A percentile compares a stretch with the other conserved stretches of the same genome.
Conservation (phyloP, 2,113 vertebrate species). For the Halcyon malimbica region DNA sequence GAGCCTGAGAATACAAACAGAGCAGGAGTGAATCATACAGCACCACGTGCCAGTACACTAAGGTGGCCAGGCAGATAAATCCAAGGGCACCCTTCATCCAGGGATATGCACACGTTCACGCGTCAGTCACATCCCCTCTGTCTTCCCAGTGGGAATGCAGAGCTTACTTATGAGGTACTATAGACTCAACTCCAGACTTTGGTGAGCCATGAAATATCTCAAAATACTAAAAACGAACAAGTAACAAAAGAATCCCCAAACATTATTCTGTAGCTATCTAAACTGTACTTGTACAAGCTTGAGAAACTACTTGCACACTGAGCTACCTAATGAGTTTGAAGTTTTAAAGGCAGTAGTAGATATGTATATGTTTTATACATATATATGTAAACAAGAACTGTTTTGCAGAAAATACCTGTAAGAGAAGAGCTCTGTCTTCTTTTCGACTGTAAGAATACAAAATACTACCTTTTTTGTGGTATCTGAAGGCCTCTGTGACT, state of each 20-base stretch:
- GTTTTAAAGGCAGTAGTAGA: neutral
- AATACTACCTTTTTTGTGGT: neutral
- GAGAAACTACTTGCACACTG: neutral
- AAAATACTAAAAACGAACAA: neutral
- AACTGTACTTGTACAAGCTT: neutral
- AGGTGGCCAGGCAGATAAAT: neutral
- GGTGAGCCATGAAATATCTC: neutral
- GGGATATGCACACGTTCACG: neutral
- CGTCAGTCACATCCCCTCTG: accelerated
- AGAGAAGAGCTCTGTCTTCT: neutral
- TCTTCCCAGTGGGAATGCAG: neutral
- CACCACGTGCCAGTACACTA: neutral
- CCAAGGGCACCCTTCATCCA: neutral
- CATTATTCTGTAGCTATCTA: neutral
- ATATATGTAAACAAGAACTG: neutral
- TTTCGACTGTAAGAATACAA: neutral
- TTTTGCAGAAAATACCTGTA: neutral
- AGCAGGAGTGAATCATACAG: neutral
- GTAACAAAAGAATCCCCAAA: accelerated
- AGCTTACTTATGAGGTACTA: neutral
- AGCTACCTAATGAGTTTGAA: neutral
- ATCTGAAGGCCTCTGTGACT: neutral
- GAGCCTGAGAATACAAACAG: neutral
- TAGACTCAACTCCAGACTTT: neutral
- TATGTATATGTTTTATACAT: neutral